Percentiles rank a stretch among this genome's conserved stretches.
These are phyloP conservation scores for Calliopsis andreniformis DNA, from an alignment of 1,140 invertebrate genomes.

Conservation along the genomic window DNA sequence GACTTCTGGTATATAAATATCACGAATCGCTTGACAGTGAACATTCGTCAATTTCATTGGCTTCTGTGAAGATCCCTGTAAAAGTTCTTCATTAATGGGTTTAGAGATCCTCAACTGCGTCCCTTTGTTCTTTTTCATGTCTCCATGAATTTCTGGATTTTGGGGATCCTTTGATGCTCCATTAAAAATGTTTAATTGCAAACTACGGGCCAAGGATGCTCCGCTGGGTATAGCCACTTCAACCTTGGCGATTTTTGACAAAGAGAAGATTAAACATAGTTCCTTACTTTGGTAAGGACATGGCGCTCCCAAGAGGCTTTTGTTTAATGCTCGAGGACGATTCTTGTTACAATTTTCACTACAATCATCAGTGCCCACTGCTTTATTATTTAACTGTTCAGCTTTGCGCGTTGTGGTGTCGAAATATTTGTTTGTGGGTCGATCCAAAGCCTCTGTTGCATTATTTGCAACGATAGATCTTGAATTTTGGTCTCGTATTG, in stretches of 20 bases:
- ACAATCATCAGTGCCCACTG: background rate
- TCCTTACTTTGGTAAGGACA: conserved; percentile 17
- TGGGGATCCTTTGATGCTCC: background rate
- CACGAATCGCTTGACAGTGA: conserved; percentile 55
- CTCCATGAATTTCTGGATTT: no score
- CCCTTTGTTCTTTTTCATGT: no score
- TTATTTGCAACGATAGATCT: background rate
- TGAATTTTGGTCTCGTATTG: conserved; percentile 39
- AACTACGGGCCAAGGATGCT: background rate
- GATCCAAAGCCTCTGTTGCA: background rate
- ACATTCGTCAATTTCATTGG: background rate
- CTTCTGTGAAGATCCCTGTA: background rate
- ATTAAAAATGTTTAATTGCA: background rate
- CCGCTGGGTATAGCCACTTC: conserved; percentile 40
- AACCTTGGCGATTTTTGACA: conserved; percentile 68
- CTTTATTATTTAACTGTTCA: background rate
- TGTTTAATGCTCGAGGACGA: background rate
- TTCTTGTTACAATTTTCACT: background rate
- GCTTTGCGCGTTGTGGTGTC: background rate
- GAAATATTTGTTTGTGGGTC: background rate
- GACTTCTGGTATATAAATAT: conserved; percentile 62
- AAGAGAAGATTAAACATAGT: conserved; percentile 48
- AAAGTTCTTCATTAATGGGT: background rate
- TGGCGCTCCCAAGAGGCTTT: no score
- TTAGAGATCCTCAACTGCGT: background rate